phyloP scores from a whole-genome alignment of 2,113 vertebrate genomes.

The Antennarius striatus region DNA sequence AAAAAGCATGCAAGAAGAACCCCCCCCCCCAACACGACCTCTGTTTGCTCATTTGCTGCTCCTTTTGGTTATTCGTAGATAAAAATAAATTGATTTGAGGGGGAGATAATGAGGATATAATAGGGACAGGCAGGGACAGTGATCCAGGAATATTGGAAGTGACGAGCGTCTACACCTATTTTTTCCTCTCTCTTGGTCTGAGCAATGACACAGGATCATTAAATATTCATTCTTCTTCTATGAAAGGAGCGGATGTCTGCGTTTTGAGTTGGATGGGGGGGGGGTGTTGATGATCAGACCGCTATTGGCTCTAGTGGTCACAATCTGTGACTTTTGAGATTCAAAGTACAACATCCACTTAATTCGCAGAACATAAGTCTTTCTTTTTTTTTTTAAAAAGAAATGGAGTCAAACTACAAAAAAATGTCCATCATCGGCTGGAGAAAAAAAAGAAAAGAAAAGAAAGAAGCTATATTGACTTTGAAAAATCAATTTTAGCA shows the following conservation, averaged over 20 bases:
- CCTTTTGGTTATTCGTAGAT: slow-evolving; percentile 44
- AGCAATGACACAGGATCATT: slow-evolving; percentile 65
- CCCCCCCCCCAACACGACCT: background rate
- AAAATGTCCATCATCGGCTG: no score
- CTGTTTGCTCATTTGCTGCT: slow-evolving; percentile 32
- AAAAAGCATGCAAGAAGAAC: background rate
- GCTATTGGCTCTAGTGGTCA: slow-evolving; percentile 29
- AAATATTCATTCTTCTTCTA: slow-evolving; percentile 70
- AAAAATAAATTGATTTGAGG: slow-evolving; percentile 51
- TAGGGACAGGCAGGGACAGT: slow-evolving; percentile 48
- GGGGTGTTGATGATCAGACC: slow-evolving; percentile 26
- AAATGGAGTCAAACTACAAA: no score
- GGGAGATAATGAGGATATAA: slow-evolving; percentile 64
- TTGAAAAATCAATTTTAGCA: no score
- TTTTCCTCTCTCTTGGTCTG: slow-evolving; percentile 42
- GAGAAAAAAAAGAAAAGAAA: no score
- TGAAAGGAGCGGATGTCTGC: slow-evolving; percentile 61
- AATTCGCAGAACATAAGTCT: background rate
- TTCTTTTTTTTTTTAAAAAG: no score
- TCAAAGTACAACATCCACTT: background rate
- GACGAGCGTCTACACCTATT: slow-evolving; percentile 36
- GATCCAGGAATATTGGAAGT: slow-evolving; percentile 63
- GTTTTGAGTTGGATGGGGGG: slow-evolving; percentile 54
- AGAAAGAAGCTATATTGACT: no score
- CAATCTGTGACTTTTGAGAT: background rate